These are phyloP conservation scores for Heliconius aoede DNA, from an alignment of 2,888 invertebrate species.

Conservation along the genomic window DNA sequence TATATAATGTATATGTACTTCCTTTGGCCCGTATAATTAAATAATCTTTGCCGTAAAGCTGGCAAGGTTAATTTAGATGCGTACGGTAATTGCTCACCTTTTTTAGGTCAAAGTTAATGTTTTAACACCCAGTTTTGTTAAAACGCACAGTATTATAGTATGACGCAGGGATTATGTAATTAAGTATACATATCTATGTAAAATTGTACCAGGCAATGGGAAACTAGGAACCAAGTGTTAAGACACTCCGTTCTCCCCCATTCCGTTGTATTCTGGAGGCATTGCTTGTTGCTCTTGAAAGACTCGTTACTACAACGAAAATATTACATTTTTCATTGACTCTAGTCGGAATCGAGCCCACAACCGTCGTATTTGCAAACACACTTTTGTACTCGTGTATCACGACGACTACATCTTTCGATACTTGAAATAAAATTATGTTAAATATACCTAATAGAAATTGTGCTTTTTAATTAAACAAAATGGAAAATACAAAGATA, in stretches of 20 bases:
- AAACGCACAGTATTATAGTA: conserved; percentile 6
- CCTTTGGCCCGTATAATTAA: conserved; percentile 5
- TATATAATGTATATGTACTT: background rate
- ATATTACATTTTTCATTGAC: too few relatives aligned
- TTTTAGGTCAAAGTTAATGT: conserved; percentile 41
- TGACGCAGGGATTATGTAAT: background rate
- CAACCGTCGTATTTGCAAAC: too few relatives aligned
- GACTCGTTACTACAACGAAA: too few relatives aligned
- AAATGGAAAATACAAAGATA: background rate
- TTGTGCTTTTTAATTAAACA: background rate
- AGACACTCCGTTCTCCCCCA: too few relatives aligned
- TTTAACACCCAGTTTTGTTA: conserved; percentile 27
- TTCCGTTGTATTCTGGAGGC: too few relatives aligned
- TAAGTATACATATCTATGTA: too few relatives aligned
- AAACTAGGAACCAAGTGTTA: too few relatives aligned
- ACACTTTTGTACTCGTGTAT: too few relatives aligned
- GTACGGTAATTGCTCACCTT: conserved; percentile 35
- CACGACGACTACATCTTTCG: background rate
- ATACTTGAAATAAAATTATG: background rate
- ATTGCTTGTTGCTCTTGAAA: too few relatives aligned
- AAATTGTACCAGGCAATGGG: too few relatives aligned
- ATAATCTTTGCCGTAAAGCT: conserved; percentile 10
- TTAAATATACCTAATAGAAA: too few relatives aligned
- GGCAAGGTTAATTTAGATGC: conserved; percentile 36
- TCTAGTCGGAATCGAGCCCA: too few relatives aligned